These are phyloP conservation scores for Hypotaenidia okinawae DNA, from an alignment of 2,797 vertebrate species.

Conservation along the genomic window DNA sequence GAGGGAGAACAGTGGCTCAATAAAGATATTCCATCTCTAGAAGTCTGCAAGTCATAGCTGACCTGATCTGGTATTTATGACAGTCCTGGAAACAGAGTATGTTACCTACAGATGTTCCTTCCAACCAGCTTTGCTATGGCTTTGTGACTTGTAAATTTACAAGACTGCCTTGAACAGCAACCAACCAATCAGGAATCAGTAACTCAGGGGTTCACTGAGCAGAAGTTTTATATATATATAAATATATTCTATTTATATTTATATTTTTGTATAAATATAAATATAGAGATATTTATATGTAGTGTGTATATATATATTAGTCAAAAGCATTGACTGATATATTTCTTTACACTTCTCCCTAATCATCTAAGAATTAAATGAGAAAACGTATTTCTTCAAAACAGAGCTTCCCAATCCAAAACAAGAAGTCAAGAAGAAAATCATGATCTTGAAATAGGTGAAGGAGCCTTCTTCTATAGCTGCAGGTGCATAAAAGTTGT, in stretches of 20 bases:
- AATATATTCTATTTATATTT: too few species aligned
- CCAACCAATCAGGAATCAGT: too few species aligned
- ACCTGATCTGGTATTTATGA: not conserved
- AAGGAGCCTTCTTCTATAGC: not conserved
- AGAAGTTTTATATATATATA: too few species aligned
- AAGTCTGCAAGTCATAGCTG: not conserved
- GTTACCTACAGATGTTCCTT: not conserved
- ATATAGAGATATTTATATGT: too few species aligned
- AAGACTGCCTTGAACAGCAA: not conserved
- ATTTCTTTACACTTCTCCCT: not conserved
- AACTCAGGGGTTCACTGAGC: too few species aligned
- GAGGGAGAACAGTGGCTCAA: not conserved
- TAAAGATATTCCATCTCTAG: not conserved
- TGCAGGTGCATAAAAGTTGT: not conserved
- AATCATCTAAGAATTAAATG: not conserved
- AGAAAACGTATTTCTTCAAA: not conserved
- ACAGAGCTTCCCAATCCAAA: not conserved
- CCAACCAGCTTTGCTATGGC: not conserved
- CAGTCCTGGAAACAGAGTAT: not conserved
- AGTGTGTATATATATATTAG: too few species aligned
- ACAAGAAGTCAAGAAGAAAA: not conserved
- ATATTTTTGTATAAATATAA: too few species aligned
- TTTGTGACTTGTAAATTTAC: not conserved
- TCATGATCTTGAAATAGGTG: not conserved
- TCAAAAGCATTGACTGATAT: too few species aligned